Conservation (phyloP, 2,888 invertebrate species). For the Meiosimyza platycephala region DNA sequence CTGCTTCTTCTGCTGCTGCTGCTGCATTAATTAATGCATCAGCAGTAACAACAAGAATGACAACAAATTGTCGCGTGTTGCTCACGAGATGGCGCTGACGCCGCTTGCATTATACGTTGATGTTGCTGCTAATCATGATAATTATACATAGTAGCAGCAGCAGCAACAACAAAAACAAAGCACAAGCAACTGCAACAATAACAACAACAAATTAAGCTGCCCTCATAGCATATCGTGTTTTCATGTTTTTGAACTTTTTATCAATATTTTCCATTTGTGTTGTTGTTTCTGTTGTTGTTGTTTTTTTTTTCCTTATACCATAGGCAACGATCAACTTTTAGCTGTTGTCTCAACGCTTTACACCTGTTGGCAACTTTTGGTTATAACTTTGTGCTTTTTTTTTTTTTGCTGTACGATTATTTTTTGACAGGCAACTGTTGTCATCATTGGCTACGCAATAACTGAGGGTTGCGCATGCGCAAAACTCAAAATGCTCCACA, state of each 20-base stretch:
- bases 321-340: conserved; percentile 20
- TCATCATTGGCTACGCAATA: not conserved
- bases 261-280: not conserved
- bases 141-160: conserved; percentile 59
- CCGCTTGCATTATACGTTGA: no score
- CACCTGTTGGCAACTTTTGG: conserved; percentile 1
- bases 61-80: no score
- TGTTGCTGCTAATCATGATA: conserved; percentile 50
- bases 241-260: conserved; percentile 36
- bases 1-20: no score
- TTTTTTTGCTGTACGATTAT: conserved; percentile 11
- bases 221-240: conserved; percentile 32
- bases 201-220: conserved; percentile 20
- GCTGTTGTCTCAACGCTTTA: conserved; percentile 7
- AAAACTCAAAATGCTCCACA: conserved; percentile 16
- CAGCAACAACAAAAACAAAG: conserved; percentile 35
- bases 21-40: no score
- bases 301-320: not conserved
- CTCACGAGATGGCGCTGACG: no score
- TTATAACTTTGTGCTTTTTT: not conserved
- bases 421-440: conserved; percentile 29
- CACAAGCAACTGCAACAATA: conserved; percentile 23
- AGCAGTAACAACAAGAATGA: no score
- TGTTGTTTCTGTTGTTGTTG: not conserved
- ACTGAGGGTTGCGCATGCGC: conserved; percentile 26